Conservation (phyloP, 2,113 vertebrate genomes). For the Zeus faber region DNA sequence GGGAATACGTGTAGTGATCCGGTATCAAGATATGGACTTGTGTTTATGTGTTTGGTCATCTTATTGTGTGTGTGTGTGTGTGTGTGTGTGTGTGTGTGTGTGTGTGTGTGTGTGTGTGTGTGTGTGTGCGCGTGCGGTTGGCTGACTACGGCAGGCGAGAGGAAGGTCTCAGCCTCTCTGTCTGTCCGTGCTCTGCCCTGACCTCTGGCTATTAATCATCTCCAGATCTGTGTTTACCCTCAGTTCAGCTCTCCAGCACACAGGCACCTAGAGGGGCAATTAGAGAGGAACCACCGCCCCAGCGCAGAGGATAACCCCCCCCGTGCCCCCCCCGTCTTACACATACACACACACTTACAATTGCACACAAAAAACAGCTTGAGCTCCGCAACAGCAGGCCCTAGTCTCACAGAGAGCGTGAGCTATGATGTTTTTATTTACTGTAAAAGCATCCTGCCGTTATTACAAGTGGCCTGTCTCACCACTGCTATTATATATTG, state of each 20-base stretch:
- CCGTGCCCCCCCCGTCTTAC: no score
- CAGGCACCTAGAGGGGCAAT: conserved; percentile 74
- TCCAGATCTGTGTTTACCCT: conserved; percentile 73
- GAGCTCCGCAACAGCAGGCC: no score
- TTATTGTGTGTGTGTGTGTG: neutral
- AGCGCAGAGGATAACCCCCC: conserved; percentile 56
- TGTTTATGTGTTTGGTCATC: neutral
- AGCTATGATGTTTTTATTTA: conserved; percentile 66
- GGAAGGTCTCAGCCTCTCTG: conserved; percentile 58
- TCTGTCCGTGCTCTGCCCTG: conserved; percentile 58
- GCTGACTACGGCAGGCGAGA: conserved; percentile 33
- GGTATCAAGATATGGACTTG: conserved; percentile 3
- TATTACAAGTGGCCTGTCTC: conserved; percentile 61
- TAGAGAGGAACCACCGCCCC: conserved; percentile 62
- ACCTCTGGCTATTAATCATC: conserved; percentile 74
- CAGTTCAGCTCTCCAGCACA: conserved; percentile 69
- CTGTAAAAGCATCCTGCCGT: conserved; percentile 64
- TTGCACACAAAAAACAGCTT: no score
- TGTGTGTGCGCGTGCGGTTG: conserved; percentile 29
- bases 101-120: conserved; percentile 5
- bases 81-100: conserved; percentile 3
- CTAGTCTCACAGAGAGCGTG: conserved; percentile 28
- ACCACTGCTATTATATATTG: conserved; percentile 49
- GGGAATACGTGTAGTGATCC: neutral
- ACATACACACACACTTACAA: conserved; percentile 4